Base-by-base conservation (phyloP, 35 echinoderm and acorn worm species). In the Ophiothrix spiculata region DNA sequence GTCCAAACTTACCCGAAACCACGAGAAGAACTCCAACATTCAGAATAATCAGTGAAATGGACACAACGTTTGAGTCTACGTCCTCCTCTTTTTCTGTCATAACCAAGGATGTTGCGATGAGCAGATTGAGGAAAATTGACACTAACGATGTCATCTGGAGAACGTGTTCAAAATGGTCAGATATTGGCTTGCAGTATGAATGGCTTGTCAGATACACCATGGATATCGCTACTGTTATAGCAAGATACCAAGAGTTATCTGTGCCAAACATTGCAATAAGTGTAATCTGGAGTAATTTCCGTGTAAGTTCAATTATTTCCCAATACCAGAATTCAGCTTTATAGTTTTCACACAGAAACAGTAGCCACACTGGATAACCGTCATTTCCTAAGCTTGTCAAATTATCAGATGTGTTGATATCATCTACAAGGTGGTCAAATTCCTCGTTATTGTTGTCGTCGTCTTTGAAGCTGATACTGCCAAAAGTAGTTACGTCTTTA, bases 241-340 rank as follows among this genome's bases (percentile, higher is more conserved):
- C 36, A 10, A 85, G 31, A 56, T 81, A 78, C 11, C 84, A 76
- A 32, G 40, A 23, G 77, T 90, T 49, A 1, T 85, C 79, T 11
- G 63, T 73, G 15, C 87, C 79, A 76, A 75, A 89, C 1, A 89
- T 56, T 15, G 83, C 15, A 1, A 89, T 11, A 12, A 89, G 29
- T 16, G 80, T 33, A 17, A 79, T 89, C 36, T 89, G 87, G 23
- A 80, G 35, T 25, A 89, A 38, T 39, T 89, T 89, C n/a, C 87
- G 79, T 13, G 39, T 25, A 25, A 89, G 87, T 46, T 89, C 87
- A 39, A 89, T 40, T 2, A 89, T 83, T 49, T 89, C 87, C 87
- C 87, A 89, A 40, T 82, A 89, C 87, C 87, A 89, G 74, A 75
- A 89, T 17, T 77, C 42, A 31, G 56, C 36, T 82, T 83, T 90